Evolutionary conservation across 1,140 invertebrate species (phyloP), one percentile per base, ranked within the genome.

Genomic region (Conus betulinus): DNA sequence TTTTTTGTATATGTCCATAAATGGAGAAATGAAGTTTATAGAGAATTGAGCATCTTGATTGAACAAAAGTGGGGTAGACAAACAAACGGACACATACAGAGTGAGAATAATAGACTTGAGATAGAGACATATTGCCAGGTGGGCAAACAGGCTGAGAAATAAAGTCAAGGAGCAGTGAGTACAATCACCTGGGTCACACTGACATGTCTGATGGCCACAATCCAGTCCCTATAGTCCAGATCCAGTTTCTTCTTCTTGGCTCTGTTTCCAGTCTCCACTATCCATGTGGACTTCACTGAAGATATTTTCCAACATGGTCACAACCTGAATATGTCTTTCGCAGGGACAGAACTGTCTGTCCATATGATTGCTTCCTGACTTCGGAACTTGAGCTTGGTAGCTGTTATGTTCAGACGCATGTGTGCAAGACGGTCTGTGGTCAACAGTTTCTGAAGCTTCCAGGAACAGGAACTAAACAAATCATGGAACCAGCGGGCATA

Each of bases 181-280:
- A 39, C 39, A 39, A 39, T 39, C 39, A 39, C 39, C 39, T 39
- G 39, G 39, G 39, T 39, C 39, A 39, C 39, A 79, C 85, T 27
- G 3, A 53, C 39, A 74, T 89, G 55, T n/a, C 91, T 67, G 25
- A 91, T 90, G 7, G 89, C 91, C 83, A 89, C 53, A 5, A 91
- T 63, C 91, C 91, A 91, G 57, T 91, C 91, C 67, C 79, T 89
- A 84, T 90, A 90, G 83, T 90, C 89, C 63, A 89, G 67, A 20
- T 91, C 91, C 23, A 91, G 17, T 13, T 81, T 74, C 23, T 87
- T 88, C 52, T 78, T 84, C 71, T 87, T 87, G 57, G 23, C 67
- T n/a, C 27, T 27, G 27, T 85, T 8, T 78, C 2, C 81, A 82
- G n/a, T 60, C 39, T 20, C 15, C 76, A 23, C 53, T 11, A 15